These are phyloP conservation scores for Clepsis dumicolana DNA, from an alignment of 2,888 invertebrate species.

Conservation along the genomic window DNA sequence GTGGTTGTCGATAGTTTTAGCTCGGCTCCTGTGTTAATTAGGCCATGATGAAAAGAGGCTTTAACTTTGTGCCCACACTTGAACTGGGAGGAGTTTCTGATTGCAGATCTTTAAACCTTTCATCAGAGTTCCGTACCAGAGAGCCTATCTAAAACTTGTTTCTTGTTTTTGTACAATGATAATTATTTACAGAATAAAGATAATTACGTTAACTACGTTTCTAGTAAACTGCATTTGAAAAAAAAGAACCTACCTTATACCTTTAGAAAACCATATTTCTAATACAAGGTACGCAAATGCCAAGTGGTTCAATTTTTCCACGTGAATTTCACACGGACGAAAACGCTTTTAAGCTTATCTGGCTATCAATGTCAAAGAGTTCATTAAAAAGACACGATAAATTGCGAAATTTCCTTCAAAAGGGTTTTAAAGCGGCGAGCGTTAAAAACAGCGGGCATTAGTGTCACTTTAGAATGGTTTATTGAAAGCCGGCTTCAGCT, in stretches of 20 bases:
- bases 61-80: not conserved
- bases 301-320: not conserved
- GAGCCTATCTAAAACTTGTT: too few species aligned
- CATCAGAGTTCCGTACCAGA: not conserved
- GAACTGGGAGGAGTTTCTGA: not conserved
- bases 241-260: too few species aligned
- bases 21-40: not conserved
- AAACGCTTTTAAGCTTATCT: constrained; percentile 10
- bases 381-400: constrained; percentile 23
- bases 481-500: constrained; percentile 62
- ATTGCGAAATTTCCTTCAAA: constrained; percentile 30
- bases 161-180: too few species aligned
- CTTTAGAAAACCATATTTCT: too few species aligned
- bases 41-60: not conserved
- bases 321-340: not conserved
- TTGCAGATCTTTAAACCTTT: not conserved
- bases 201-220: too few species aligned
- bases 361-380: constrained; percentile 13
- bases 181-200: too few species aligned
- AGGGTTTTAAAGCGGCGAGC: constrained; percentile 57
- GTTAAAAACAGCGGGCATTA: constrained; percentile 63
- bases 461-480: constrained; percentile 60
- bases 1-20: not conserved
- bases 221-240: too few species aligned
- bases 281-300: not conserved